Percentiles rank a stretch among this genome's conserved stretches.
These are phyloP conservation scores for Ascaphus truei DNA, from an alignment of 2,113 vertebrate genomes.

Conservation along the genomic window DNA sequence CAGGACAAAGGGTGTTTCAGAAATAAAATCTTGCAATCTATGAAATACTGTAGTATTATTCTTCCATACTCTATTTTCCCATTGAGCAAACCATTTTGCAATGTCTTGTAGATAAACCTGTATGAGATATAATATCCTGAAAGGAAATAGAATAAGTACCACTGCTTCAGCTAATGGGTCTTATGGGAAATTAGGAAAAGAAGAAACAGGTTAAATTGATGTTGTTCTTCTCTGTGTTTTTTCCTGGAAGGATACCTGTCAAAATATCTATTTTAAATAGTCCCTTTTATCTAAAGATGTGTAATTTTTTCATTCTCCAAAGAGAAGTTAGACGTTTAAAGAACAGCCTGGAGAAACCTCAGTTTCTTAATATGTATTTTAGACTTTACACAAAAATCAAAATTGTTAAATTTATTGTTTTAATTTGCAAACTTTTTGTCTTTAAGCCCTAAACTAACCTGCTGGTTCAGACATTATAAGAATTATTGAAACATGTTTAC, in stretches of 20 bases:
- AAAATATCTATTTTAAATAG: constrained; percentile 27
- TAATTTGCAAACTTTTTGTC: too few species aligned
- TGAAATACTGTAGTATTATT: constrained; percentile 7
- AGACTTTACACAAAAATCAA: too few species aligned
- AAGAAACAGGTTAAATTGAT: constrained; percentile 33
- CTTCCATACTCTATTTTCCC: constrained; percentile 7
- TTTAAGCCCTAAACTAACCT: too few species aligned
- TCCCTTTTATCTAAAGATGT: constrained; percentile 26
- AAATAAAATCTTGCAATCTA: constrained; percentile 5
- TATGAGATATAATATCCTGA: constrained; percentile 15
- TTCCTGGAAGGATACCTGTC: constrained; percentile 32
- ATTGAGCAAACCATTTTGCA: constrained; percentile 13
- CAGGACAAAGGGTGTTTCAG: background rate
- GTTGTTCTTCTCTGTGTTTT: constrained; percentile 23
- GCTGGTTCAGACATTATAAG: too few species aligned
- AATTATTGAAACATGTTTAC: too few species aligned
- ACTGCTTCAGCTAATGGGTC: constrained; percentile 27
- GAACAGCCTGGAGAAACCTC: background rate
- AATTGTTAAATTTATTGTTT: too few species aligned
- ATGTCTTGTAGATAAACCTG: constrained; percentile 32
- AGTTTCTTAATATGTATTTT: too few species aligned
- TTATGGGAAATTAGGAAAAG: constrained; percentile 29
- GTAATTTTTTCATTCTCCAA: background rate
- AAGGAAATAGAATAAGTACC: constrained; percentile 29
- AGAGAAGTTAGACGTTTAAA: background rate